Percentiles rank a stretch among this genome's conserved stretches.
phyloP scores from a whole-genome alignment of 2,888 invertebrate species.

The Zygothrica quintamaculata region DNA sequence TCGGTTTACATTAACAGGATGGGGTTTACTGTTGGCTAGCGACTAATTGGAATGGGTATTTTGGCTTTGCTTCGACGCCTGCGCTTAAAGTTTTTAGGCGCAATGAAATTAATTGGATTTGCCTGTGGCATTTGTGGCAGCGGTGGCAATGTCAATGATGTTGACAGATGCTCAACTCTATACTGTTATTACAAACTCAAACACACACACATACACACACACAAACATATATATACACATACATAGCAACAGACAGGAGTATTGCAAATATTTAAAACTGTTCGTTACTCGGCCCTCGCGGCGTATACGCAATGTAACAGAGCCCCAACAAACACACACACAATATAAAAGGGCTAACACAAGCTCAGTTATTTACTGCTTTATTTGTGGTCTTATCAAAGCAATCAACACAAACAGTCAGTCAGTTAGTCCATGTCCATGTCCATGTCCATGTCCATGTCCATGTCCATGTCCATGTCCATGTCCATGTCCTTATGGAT shows the following conservation, averaged over 20 bases:
- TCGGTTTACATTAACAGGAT: slow-evolving; percentile 35
- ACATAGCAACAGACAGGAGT: neutral
- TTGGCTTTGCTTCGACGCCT: slow-evolving; percentile 65
- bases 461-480: slow-evolving; percentile 2
- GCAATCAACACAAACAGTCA: slow-evolving; percentile 59
- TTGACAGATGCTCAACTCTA: slow-evolving; percentile 37
- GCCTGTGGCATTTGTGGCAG: slow-evolving; percentile 20
- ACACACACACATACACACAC: neutral
- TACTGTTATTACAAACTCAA: neutral
- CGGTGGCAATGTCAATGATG: slow-evolving; percentile 6
- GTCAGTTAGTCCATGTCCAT: neutral
- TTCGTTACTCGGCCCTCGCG: slow-evolving; percentile 21
- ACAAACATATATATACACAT: neutral
- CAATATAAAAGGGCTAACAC: neutral
- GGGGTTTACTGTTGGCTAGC: neutral
- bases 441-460: slow-evolving; percentile 3
- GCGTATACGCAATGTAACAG: slow-evolving; percentile 68
- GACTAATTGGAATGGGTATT: neutral
- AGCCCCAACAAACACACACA: neutral
- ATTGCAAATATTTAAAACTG: slow-evolving; percentile 25
- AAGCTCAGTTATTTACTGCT: slow-evolving; percentile 64
- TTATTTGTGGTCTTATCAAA: slow-evolving; percentile 76
- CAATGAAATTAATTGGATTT: slow-evolving; percentile 76
- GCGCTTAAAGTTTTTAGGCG: slow-evolving; percentile 75
- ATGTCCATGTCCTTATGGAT: slow-evolving; percentile 23